Conservation (phyloP, 2,888 invertebrate species). For the Troides aeacus region DNA sequence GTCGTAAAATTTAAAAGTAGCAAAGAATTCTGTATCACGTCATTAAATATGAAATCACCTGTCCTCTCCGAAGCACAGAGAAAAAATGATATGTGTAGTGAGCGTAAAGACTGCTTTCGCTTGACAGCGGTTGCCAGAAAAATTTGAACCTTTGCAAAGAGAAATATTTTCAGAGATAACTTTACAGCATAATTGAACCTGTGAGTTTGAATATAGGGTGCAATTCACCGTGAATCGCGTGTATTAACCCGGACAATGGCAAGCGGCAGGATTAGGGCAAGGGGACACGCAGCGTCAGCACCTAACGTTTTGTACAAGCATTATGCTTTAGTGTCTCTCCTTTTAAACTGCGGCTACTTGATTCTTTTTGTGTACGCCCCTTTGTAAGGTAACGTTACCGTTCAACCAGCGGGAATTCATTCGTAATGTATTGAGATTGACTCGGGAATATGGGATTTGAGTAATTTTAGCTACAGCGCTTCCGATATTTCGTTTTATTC, state of each 20-base stretch:
- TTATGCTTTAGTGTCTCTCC: constrained; percentile 40
- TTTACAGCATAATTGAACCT: constrained; percentile 26
- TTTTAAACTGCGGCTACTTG: constrained; percentile 42
- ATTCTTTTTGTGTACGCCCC: constrained; percentile 40
- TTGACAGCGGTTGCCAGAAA: constrained; percentile 33
- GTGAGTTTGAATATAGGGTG: constrained; percentile 36
- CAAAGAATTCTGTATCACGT: constrained; percentile 51
- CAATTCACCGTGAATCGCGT: constrained; percentile 38
- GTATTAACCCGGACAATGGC: constrained; percentile 47
- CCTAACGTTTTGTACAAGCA: constrained; percentile 46
- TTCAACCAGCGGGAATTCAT: constrained; percentile 39
- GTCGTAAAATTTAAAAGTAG: constrained; percentile 67
- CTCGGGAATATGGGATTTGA: constrained; percentile 49
- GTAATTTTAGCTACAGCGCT: constrained; percentile 26
- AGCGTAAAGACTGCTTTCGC: constrained; percentile 33
- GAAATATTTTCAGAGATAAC: constrained; percentile 52
- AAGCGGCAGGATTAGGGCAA: constrained; percentile 56
- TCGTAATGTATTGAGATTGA: constrained; percentile 45
- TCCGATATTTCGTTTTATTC: background rate
- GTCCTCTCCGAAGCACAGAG: constrained; percentile 16
- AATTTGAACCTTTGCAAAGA: constrained; percentile 56
- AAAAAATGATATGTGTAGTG: constrained; percentile 15
- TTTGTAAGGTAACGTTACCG: constrained; percentile 32
- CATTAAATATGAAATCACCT: constrained; percentile 52
- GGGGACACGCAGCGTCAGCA: constrained; percentile 54